Evolutionary conservation across 2,888 invertebrate genomes (phyloP).

Genomic region (Heliconius ethilla): DNA sequence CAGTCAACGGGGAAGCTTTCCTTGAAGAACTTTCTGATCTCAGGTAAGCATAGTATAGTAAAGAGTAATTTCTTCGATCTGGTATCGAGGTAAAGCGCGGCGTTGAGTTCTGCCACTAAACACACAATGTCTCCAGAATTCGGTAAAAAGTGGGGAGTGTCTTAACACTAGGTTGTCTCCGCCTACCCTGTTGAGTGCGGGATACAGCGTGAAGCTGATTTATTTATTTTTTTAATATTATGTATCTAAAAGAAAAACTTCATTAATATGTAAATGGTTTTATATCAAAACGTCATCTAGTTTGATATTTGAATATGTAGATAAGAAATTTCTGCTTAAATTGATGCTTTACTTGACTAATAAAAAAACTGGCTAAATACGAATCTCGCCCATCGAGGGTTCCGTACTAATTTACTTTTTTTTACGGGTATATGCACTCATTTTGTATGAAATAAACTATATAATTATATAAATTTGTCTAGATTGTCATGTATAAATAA

Average conservation of each 20-base stretch:
- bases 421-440: no score
- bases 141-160: no score
- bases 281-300: slow-evolving; percentile 16
- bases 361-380: neutral
- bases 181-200: no score
- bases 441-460: no score
- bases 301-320: neutral
- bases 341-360: neutral
- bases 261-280: slow-evolving; percentile 22
- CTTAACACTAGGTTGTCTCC: no score
- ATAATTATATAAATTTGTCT: no score
- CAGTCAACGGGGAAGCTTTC: slow-evolving; percentile 86
- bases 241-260: slow-evolving; percentile 1
- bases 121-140: no score
- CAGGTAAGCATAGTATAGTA: slow-evolving; percentile 77
- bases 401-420: no score
- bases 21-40: slow-evolving; percentile 86
- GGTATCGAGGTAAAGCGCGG: no score
- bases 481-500: no score
- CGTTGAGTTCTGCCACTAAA: no score
- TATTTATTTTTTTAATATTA: neutral
- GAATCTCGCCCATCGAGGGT: neutral
- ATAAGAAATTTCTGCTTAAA: neutral
- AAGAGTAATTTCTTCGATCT: neutral
- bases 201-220: no score